Conservation (phyloP, 2,113 vertebrate species). For the Globicephala melas region DNA sequence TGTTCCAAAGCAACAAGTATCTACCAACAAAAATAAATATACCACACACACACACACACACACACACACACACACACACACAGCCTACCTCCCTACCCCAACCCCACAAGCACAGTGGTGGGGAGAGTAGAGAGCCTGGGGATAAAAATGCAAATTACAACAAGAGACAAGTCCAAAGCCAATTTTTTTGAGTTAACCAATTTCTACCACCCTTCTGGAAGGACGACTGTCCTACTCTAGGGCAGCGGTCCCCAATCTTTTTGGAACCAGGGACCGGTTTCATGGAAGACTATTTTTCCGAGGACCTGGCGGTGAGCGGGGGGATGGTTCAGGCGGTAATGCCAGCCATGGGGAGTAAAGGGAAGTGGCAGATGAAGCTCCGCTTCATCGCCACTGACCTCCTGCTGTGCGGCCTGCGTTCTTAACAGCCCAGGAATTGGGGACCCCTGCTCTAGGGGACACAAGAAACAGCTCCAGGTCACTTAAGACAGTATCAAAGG, state of each 20-base stretch:
- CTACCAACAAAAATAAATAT: slow-evolving; percentile 20
- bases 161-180: not conserved
- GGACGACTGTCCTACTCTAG: not conserved
- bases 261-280: no score
- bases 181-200: not conserved
- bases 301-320: no score
- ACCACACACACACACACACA: not conserved
- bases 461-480: not conserved
- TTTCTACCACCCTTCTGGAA: not conserved
- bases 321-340: no score
- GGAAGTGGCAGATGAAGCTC: no score
- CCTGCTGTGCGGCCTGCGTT: no score
- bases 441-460: not conserved
- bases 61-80: not conserved
- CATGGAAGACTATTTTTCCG: no score
- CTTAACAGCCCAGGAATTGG: no score
- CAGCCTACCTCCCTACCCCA: not conserved
- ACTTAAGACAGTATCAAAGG: not conserved
- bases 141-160: not conserved
- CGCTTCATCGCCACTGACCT: no score
- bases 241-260: no score
- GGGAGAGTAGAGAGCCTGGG: not conserved
- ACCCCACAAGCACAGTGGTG: not conserved
- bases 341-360: no score
- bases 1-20: not conserved